Conservation (phyloP, 2,113 vertebrate genomes). For the Tonatia bakeri region DNA sequence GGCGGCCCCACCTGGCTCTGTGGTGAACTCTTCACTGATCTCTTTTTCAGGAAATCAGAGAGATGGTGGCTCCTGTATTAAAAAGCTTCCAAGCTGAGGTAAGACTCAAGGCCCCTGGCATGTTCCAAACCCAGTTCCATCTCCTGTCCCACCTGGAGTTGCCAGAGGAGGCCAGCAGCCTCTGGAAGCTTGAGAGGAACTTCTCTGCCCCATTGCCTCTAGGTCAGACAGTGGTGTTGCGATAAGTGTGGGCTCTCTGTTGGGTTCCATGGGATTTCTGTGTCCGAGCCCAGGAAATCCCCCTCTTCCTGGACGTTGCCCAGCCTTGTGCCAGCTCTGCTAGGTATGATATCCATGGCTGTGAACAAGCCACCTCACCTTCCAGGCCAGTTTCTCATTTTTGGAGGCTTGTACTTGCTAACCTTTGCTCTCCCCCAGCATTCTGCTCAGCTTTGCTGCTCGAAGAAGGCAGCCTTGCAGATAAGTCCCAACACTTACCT, state of each 20-base stretch:
- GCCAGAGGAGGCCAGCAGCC: neutral
- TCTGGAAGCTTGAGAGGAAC: neutral
- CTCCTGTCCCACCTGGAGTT: neutral
- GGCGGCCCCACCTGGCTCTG: neutral
- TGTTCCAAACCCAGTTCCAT: neutral
- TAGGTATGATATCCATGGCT: neutral
- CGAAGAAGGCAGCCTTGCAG: neutral
- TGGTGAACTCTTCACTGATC: constrained; percentile 33
- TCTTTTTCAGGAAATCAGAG: constrained; percentile 87
- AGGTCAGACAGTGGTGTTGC: neutral
- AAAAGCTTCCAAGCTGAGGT: constrained; percentile 93
- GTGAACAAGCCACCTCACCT: neutral
- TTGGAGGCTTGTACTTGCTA: neutral
- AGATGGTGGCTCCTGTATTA: constrained; percentile 91
- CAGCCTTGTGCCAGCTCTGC: neutral
- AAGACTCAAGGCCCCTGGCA: constrained; percentile 68
- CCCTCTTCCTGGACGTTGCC: neutral
- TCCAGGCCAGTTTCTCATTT: neutral
- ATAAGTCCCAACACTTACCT: neutral
- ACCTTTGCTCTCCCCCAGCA: neutral
- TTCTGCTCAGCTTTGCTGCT: neutral
- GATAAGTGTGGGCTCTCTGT: neutral
- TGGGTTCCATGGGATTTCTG: neutral
- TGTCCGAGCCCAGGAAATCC: neutral
- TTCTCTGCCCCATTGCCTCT: neutral